Percentiles rank a stretch among this genome's conserved stretches.
Conservation (phyloP, 2,797 vertebrate genomes). For the Gephyroberyx darwinii region DNA sequence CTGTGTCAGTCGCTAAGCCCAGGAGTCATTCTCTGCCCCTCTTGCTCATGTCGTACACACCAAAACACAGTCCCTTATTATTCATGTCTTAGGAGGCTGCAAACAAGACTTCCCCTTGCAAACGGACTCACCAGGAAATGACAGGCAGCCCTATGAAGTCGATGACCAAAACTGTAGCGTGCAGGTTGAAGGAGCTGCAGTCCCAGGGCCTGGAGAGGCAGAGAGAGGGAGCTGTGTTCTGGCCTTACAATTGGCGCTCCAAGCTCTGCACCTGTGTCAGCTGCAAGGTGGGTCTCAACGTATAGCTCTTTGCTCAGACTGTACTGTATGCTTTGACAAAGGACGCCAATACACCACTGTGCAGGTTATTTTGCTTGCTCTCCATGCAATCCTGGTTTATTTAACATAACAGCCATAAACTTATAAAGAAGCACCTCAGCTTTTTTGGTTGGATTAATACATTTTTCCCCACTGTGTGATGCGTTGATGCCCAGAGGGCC, state of each 20-base stretch:
- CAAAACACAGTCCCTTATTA: neutral
- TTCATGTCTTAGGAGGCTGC: conserved; percentile 51
- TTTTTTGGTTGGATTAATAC: conserved; percentile 2
- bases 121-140: conserved; percentile 70
- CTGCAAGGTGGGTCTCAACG: conserved; percentile 84
- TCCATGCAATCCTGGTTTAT: neutral
- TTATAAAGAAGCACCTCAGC: neutral
- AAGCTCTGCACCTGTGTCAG: conserved; percentile 89
- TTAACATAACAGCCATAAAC: neutral
- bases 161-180: conserved; percentile 51
- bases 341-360: neutral
- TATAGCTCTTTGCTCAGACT: neutral
- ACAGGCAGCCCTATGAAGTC: conserved; percentile 19
- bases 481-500: conserved; percentile 76
- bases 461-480: neutral
- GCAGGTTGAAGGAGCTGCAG: conserved; percentile 85
- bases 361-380: conserved; percentile 7
- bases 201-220: conserved; percentile 65
- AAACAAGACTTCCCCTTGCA: conserved; percentile 54
- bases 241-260: conserved; percentile 90
- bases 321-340: conserved; percentile 17
- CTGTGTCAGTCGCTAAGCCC: conserved; percentile 24
- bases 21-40: too few species aligned
- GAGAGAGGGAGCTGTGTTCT: conserved; percentile 87
- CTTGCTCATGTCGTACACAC: too few species aligned